Base-by-base conservation (phyloP, 2,888 invertebrate species). In the Phania funesta region DNA sequence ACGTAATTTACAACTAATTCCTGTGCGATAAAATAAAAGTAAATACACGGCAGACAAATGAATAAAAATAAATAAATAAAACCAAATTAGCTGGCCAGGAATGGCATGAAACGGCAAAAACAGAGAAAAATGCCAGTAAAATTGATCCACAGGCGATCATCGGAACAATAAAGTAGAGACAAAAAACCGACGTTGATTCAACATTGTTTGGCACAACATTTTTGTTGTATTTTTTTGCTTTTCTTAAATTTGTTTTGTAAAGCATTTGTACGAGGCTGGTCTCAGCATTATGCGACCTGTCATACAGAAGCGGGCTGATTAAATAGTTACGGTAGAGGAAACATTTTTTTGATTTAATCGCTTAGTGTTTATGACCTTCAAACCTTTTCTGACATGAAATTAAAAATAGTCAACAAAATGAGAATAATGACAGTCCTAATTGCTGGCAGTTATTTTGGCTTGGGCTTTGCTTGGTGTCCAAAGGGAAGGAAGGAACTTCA, bases 1-100 rank as follows among this genome's bases (percentile, higher is more conserved):
- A 85, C 85, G 85, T 85, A 84, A 84, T 81, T 83, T 83, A 82
- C 81, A 82, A 82, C 56, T 73, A 77, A 74, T 81, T 81, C 79
- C 81, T 84, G 84, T 78, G 62, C 64, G 83, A 54, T 73, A 71
- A 68, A 58, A 76, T 50, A 26, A 67, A 73, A 54, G 62, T 5
- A 18, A n/a, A 41, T 7, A 50, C 16, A 26, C 58, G 16, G 24
- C 41, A 44, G n/a, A 62, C 26, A 29, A 4, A 13, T 54, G n/a
- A n/a, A n/a, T n/a, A n/a, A 48, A 29, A 50, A 20, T 29, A 52
- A 67, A n/a, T n/a, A n/a, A 74, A 48, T 38, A 78, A 29, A 67
- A 60, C 22, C 24, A 50, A 73, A 71, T 64, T 46, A 29, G 58
- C 44, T 52, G 62, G 76, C 60, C 70, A 83, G 35, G 68, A 71